These are phyloP conservation scores for Blomia tropicalis DNA, from an alignment of 2,888 invertebrate genomes.

Conservation along the genomic window DNA sequence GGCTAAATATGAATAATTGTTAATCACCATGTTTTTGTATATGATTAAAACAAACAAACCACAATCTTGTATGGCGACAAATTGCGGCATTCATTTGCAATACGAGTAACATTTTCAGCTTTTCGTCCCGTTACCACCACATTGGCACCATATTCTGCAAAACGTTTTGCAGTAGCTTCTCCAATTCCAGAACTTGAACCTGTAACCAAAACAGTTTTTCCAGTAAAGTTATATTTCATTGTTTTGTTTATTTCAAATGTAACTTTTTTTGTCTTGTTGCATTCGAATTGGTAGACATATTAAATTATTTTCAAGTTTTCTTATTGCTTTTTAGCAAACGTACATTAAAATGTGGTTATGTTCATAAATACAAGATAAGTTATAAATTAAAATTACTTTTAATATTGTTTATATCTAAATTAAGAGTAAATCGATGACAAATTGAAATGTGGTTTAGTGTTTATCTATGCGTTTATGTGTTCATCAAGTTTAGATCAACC, in stretches of 20 bases:
- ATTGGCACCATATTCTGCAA: constrained; percentile 12
- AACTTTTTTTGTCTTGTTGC: neutral
- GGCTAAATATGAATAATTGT: neutral
- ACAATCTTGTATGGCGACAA: constrained; percentile 14
- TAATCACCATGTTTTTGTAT: neutral
- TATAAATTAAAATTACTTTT: too few relatives aligned
- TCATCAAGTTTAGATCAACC: too few relatives aligned
- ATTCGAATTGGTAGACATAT: neutral
- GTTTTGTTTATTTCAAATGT: neutral
- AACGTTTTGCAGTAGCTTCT: constrained; percentile 14
- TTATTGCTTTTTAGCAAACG: neutral
- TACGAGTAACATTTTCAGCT: neutral
- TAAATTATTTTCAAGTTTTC: neutral
- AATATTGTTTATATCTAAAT: too few relatives aligned
- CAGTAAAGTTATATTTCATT: constrained; percentile 15
- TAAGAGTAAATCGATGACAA: too few relatives aligned
- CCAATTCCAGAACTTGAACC: constrained; percentile 22
- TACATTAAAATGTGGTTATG: too few relatives aligned
- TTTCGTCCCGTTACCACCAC: constrained; percentile 17
- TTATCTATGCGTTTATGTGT: too few relatives aligned
- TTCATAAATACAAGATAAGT: too few relatives aligned
- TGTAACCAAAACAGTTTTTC: constrained; percentile 13
- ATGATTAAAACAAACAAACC: neutral
- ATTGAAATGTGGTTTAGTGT: too few relatives aligned
- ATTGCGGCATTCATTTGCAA: neutral